phyloP scores from a whole-genome alignment of 2,797 vertebrate genomes.

The Eurystomus glaucurus region DNA sequence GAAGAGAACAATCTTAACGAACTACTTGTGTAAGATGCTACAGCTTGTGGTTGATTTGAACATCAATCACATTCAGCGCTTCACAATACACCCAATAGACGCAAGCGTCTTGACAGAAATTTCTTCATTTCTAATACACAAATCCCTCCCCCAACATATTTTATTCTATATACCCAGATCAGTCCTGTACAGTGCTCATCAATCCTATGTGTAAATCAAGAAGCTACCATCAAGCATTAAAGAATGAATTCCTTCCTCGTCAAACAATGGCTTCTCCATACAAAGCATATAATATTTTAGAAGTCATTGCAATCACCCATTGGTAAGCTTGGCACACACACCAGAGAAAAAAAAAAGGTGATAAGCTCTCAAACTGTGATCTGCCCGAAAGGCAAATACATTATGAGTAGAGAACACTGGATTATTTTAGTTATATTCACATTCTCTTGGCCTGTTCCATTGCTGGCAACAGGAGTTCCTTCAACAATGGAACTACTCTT shows the following conservation, averaged over 20 bases:
- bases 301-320: not conserved
- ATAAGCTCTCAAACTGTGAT: not conserved
- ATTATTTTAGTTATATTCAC: not conserved
- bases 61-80: not conserved
- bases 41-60: not conserved
- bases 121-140: not conserved
- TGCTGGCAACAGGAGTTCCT: not conserved
- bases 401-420: not conserved
- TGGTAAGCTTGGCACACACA: not conserved
- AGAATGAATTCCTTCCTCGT: not conserved
- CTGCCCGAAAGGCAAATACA: not conserved
- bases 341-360: not conserved
- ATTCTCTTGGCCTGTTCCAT: not conserved
- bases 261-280: not conserved
- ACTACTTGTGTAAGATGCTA: not conserved
- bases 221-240: not conserved
- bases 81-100: not conserved
- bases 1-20: not conserved
- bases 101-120: not conserved
- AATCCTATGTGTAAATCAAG: not conserved
- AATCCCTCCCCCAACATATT: not conserved
- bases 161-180: not conserved
- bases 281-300: not conserved
- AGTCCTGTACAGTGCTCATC: not conserved
- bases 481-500: not conserved